These are phyloP conservation scores for Mycalesis mineus DNA, from an alignment of 2,888 invertebrate species.

Conservation along the genomic window DNA sequence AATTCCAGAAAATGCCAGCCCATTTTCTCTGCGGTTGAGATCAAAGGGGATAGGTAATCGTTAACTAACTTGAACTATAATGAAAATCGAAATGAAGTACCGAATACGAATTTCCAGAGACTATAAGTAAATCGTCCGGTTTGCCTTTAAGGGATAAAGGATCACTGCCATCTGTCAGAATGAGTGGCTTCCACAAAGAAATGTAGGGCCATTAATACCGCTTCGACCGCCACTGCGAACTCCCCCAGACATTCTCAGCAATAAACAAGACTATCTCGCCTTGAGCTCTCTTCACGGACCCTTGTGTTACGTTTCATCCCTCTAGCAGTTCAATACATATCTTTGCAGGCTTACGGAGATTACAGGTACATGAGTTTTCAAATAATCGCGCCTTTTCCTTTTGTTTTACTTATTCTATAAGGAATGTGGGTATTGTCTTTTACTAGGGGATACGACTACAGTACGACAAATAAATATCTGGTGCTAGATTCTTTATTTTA, in stretches of 20 bases:
- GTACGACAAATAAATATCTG: too few relatives aligned
- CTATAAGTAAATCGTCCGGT: background rate
- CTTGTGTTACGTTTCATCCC: background rate
- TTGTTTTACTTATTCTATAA: too few relatives aligned
- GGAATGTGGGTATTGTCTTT: too few relatives aligned
- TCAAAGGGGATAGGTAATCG: background rate
- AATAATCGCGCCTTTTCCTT: too few relatives aligned
- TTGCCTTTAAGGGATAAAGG: slow-evolving; percentile 3
- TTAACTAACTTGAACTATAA: background rate
- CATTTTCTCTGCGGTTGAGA: background rate
- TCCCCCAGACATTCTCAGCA: slow-evolving; percentile 1
- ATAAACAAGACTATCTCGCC: slow-evolving; percentile 5
- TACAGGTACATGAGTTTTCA: too few relatives aligned
- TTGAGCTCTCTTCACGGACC: background rate
- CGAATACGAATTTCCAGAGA: background rate
- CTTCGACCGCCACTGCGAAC: background rate
- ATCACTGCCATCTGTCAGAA: slow-evolving; percentile 6
- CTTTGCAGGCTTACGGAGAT: too few relatives aligned
- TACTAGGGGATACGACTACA: too few relatives aligned
- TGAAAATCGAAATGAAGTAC: background rate
- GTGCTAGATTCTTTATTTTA: too few relatives aligned
- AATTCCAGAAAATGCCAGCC: background rate
- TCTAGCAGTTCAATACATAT: background rate
- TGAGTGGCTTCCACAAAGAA: slow-evolving; percentile 6
- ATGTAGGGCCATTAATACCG: slow-evolving; percentile 7